A percentile compares a stretch with the other conserved stretches of the same genome.
These are phyloP conservation scores for Phylloscopus trochiloides DNA, from an alignment of 2,113 vertebrate species.

Conservation along the genomic window DNA sequence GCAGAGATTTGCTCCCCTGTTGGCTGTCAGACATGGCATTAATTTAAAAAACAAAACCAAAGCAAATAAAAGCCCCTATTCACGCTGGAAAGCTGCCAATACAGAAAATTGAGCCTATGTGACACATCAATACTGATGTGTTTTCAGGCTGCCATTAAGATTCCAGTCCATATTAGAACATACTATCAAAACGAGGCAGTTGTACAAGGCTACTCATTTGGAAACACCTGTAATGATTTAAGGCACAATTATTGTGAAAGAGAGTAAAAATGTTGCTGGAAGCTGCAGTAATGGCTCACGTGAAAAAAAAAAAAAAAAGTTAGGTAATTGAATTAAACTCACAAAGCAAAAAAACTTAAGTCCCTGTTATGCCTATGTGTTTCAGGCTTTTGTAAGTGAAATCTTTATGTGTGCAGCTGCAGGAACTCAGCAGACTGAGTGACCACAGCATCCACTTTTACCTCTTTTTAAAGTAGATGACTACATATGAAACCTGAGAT, in stretches of 20 bases:
- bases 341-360: not conserved
- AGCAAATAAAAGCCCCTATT: not conserved
- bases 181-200: conserved; percentile 14
- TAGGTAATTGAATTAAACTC: not conserved
- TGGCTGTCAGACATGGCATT: not conserved
- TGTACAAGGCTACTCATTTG: conserved; percentile 9
- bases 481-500: not conserved
- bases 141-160: conserved; percentile 45
- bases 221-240: conserved; percentile 42
- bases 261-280: not conserved
- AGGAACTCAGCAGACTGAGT: not conserved
- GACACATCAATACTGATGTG: conserved; percentile 9
- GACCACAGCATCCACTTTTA: not conserved
- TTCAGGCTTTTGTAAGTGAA: not conserved
- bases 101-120: conserved; percentile 1
- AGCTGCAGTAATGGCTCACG: not conserved
- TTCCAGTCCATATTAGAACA: conserved; percentile 12
- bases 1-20: not conserved
- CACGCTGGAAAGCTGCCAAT: not conserved
- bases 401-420: not conserved
- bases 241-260: conserved; percentile 25
- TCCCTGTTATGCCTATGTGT: not conserved
- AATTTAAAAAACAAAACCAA: conserved; percentile 17
- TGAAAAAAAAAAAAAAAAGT: not conserved
- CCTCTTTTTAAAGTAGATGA: not conserved